phyloP scores from a whole-genome alignment of 2,113 vertebrate species.

The Pogona vitticeps region DNA sequence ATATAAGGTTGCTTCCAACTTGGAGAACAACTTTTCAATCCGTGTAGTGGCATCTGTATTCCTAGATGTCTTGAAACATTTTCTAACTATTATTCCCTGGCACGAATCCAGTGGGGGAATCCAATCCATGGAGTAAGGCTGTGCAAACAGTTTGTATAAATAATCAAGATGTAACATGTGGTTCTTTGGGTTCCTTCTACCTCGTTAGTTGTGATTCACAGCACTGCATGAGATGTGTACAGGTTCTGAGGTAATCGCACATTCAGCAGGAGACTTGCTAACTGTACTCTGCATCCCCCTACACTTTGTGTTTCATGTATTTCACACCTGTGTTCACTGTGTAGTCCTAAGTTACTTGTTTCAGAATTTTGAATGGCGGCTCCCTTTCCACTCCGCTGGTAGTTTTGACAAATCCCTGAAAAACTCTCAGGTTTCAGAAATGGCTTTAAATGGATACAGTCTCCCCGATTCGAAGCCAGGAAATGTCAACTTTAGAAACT shows the following conservation, averaged over 20 bases:
- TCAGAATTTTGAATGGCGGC: not conserved
- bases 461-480: not conserved
- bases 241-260: not conserved
- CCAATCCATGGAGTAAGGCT: not conserved
- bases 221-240: conserved; percentile 17
- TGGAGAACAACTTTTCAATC: not conserved
- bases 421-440: conserved; percentile 56
- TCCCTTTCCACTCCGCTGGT: not conserved
- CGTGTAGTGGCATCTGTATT: fast-evolving
- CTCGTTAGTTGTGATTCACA: not conserved
- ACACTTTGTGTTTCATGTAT: conserved; percentile 27
- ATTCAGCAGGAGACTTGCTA: conserved; percentile 15
- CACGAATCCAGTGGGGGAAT: not conserved
- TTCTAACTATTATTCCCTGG: not conserved
- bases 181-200: conserved; percentile 7
- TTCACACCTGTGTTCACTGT: not conserved
- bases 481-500: not conserved
- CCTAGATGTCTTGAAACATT: not conserved
- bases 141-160: not conserved
- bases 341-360: conserved; percentile 31
- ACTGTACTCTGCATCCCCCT: conserved; percentile 40
- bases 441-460: not conserved
- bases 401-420: conserved; percentile 28
- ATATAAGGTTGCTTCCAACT: not conserved
- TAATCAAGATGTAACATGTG: conserved; percentile 10